A percentile compares a stretch with the other conserved stretches of the same genome.
These are phyloP conservation scores for Drosophila pallidifrons DNA, from an alignment of 1,140 invertebrate species.

Conservation along the genomic window DNA sequence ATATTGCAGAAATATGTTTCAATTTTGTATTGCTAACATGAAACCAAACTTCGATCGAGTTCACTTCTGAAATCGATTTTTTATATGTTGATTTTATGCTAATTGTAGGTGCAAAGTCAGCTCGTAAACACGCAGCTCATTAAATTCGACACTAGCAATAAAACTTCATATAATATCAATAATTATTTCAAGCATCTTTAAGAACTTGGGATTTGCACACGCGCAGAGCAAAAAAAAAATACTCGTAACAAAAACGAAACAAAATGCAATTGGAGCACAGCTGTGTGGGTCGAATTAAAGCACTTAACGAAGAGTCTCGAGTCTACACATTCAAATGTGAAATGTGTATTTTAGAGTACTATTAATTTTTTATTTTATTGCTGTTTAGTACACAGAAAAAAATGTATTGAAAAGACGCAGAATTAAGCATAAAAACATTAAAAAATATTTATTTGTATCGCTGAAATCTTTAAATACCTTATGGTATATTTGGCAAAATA, in stretches of 20 bases:
- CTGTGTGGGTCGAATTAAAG: conserved; percentile 15
- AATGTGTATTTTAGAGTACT: no score
- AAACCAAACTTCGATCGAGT: not conserved
- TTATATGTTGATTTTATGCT: conserved; percentile 38
- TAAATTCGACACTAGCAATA: conserved; percentile 31
- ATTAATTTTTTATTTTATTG: no score
- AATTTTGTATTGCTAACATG: conserved; percentile 9
- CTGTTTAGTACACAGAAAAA: no score
- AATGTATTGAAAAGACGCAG: no score
- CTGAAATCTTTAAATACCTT: no score
- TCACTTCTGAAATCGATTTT: conserved; percentile 22
- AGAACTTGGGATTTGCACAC: conserved; percentile 25
- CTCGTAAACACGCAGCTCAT: conserved; percentile 54
- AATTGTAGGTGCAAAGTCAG: conserved; percentile 62
- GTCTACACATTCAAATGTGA: not conserved
- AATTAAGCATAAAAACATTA: no score
- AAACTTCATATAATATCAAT: conserved; percentile 31
- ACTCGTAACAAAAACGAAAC: not conserved
- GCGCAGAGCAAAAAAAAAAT: not conserved
- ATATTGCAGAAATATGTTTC: conserved; percentile 22
- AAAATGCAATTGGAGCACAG: conserved; percentile 29
- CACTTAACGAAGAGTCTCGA: not conserved
- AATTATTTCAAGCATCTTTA: conserved; percentile 15
- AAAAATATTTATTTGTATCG: no score
- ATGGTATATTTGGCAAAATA: no score